Conservation (phyloP, 2,797 vertebrate genomes). For the Sebastes hubbsi region DNA sequence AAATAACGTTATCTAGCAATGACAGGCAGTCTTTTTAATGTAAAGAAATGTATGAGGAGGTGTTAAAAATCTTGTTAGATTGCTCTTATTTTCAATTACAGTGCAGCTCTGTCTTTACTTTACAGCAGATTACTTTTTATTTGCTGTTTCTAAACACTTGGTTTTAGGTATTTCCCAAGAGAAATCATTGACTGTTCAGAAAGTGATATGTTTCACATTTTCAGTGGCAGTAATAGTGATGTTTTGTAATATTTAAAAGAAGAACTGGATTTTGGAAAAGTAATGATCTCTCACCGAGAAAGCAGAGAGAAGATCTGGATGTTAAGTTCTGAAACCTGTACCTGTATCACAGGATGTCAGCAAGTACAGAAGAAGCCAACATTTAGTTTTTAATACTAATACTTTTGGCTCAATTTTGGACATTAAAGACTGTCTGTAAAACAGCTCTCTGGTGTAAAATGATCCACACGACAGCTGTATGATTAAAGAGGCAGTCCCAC, state of each 20-base stretch:
- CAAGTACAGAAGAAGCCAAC: neutral
- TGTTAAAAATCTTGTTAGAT: neutral
- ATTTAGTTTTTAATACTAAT: neutral
- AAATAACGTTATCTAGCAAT: constrained; percentile 46
- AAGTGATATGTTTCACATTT: neutral
- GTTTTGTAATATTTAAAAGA: neutral
- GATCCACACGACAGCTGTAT: neutral
- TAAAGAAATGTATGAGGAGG: neutral
- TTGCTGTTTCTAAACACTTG: neutral
- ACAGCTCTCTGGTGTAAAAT: neutral
- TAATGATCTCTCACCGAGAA: neutral
- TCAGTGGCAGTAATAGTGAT: neutral
- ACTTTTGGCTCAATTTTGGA: neutral
- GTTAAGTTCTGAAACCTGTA: neutral
- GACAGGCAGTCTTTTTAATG: constrained; percentile 25
- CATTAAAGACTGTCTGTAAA: neutral
- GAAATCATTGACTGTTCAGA: neutral
- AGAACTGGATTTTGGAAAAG: neutral
- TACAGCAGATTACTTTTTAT: neutral
- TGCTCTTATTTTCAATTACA: constrained; percentile 8
- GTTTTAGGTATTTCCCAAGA: neutral
- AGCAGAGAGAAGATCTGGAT: neutral
- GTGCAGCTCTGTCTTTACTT: neutral
- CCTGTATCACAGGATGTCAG: neutral
- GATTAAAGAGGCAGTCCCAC: neutral